Conservation (phyloP, 1,140 invertebrate genomes). For the Hycleus cichorii region DNA sequence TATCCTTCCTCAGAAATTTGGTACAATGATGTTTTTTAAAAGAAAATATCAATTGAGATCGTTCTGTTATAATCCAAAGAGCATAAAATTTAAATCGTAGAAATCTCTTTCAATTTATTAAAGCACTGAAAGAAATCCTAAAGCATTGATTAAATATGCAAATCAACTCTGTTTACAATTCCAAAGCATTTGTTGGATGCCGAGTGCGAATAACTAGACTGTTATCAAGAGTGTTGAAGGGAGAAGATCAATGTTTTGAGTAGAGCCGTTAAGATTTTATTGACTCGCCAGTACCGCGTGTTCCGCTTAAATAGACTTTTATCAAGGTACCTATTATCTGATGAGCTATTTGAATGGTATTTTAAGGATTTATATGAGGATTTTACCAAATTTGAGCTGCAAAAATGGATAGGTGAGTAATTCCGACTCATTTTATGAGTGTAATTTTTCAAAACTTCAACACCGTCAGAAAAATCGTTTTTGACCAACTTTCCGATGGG, state of each 20-base stretch:
- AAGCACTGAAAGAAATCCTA: constrained; percentile 18
- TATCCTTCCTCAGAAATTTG: constrained; percentile 21
- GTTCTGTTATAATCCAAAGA: background rate
- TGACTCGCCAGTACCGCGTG: background rate
- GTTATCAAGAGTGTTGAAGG: constrained; percentile 19
- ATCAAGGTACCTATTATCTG: too few relatives aligned
- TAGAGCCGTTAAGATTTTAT: constrained; percentile 10
- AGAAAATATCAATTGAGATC: background rate
- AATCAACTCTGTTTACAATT: constrained; percentile 25
- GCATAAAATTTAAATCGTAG: constrained; percentile 16
- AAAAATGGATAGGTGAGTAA: too few relatives aligned
- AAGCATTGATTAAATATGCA: constrained; percentile 23
- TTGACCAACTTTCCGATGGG: too few relatives aligned
- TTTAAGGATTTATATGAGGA: too few relatives aligned
- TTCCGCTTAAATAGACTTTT: too few relatives aligned
- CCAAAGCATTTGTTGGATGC: constrained; percentile 20
- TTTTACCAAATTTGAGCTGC: too few relatives aligned
- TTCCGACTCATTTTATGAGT: too few relatives aligned
- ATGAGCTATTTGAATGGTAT: too few relatives aligned
- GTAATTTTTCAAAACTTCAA: too few relatives aligned
- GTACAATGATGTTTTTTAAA: too few relatives aligned
- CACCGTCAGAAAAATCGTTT: too few relatives aligned
- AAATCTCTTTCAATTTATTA: constrained; percentile 23
- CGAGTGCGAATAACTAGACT: constrained; percentile 21
- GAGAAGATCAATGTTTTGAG: background rate